Conservation (phyloP, 2,888 invertebrate species). For the Perizoma flavofasciatum region DNA sequence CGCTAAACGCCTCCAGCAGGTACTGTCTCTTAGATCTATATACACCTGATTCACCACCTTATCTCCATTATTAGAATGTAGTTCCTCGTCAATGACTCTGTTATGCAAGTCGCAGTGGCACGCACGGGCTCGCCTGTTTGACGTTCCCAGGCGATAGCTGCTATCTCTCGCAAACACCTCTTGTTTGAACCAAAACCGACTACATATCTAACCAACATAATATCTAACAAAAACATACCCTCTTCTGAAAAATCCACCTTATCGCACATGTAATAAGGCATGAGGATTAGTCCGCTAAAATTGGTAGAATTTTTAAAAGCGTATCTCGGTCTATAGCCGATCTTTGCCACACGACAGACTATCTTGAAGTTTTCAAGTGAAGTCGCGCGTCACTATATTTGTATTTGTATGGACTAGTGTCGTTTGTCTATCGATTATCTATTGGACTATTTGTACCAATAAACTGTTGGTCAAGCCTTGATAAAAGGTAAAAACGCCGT, state of each 20-base stretch:
- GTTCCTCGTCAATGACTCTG: constrained; percentile 54
- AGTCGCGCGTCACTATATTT: constrained; percentile 74
- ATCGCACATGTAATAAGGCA: constrained; percentile 23
- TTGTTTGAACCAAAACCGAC: constrained; percentile 78
- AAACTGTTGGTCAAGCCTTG: constrained; percentile 10
- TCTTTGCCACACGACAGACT: constrained; percentile 67
- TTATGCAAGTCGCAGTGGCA: constrained; percentile 69
- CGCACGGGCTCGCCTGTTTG: constrained; percentile 76
- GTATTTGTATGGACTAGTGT: constrained; percentile 70
- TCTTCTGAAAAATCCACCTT: constrained; percentile 37
- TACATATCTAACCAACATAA: constrained; percentile 43
- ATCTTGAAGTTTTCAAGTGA: constrained; percentile 76
- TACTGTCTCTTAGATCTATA: background rate
- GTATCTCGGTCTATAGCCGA: constrained; percentile 45
- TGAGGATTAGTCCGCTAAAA: background rate
- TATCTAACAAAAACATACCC: constrained; percentile 20
- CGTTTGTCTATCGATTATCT: constrained; percentile 59
- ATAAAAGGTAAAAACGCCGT: constrained; percentile 1
- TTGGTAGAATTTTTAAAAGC: constrained; percentile 33
- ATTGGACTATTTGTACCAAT: constrained; percentile 31
- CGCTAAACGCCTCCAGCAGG: too few species aligned
- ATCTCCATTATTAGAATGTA: constrained; percentile 42
- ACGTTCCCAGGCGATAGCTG: constrained; percentile 80
- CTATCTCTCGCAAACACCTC: constrained; percentile 81
- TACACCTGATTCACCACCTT: constrained; percentile 27